Evolutionary conservation across 2,113 vertebrate genomes (phyloP), one percentile per base, ranked within the genome.

Genomic region (Ammodytes marinus): DNA sequence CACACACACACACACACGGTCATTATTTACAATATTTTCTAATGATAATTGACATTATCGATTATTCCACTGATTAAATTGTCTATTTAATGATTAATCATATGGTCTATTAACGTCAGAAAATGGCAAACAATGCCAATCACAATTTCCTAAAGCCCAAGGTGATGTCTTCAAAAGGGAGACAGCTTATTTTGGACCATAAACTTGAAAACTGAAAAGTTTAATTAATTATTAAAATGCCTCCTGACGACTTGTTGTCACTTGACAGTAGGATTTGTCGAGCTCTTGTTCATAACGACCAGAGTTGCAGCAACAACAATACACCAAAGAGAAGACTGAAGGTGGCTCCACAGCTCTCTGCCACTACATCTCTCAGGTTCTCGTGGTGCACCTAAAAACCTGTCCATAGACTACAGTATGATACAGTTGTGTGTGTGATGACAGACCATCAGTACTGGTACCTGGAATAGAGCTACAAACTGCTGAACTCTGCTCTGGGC

Each of bases 401-500:
- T 52, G 27, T 27, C 27, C 27, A 27, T 27, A 8, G 17, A 61
- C 17, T 46, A 11, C 47, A 11, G 42, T 35, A n/a, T 3, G 35
- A 37, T 46, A 55, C 1, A 10, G 39, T 13, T n/a, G n/a, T 3
- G 39, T 3, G 39, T 61, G 17, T 60, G 19, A 52, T 9, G 14
- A 60, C 53, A 73, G 7, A 59, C 49, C 3, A 60, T 40, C 5
- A 39, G 39, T 13, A 15, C 2, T 2, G 54, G 0, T 83, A 93
- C 93, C 85, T 92, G 95, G 81, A 99, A 99, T 46, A 99, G 96
- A 46, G 95, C 96, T 46, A 99, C 97, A 76, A 99, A 97, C 84
- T 99, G 98, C 87, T 99, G 98, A 58, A 99, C 86, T 0, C 97
- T 95, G 90, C 97, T 99, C 80, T 97, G 95, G 54, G 98, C 98